Base-by-base conservation (phyloP, 2,888 invertebrate species). In the Colostygia pectinataria region DNA sequence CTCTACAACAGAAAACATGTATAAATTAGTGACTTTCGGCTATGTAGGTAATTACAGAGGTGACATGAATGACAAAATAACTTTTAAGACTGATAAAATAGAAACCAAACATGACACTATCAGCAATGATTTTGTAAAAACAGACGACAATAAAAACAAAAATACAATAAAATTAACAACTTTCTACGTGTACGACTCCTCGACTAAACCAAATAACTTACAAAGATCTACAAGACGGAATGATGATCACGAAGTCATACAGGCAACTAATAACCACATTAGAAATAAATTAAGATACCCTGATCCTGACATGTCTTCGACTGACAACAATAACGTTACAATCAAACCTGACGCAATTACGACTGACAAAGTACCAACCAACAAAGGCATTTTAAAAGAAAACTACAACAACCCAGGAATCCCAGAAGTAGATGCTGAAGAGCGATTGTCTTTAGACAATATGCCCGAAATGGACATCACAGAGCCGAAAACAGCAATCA, bases 11-110 rank as follows among this genome's bases (percentile, higher is more conserved):
- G 82, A 83, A 59, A 83, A 85, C 59, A 62, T 80, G 32, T 83
- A 86, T 57, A 90, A 87, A 76, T 72, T 91, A 42, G 78, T 89
- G 41, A 91, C 91, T 55, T 91, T 91, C 59, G 84, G 89, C 14
- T 90, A 91, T 52, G 82, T 91, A 57, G 90, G 91, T 5, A 90
- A 80, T 45, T 90, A 89, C 57, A 88, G 71, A 76, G 84, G 85
- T 54, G 65, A 61, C 45, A 56, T 60, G 13, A 61, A 55, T 39
- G 62, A 66, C 28, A 58, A 48, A 50, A 28, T 61, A 53, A 61
- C 41, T 33, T 12, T 25, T 6, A 57, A 53, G 39, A 14, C 12
- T 33, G 59, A 59, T 23, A 40, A 53, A 49, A 48, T 49, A 40
- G 55, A 57, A 49, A 27, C 33, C 31, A 72, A 70, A 60, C 57